Base-by-base conservation (phyloP, 2,888 invertebrate genomes). In the Lysandra coridon region DNA sequence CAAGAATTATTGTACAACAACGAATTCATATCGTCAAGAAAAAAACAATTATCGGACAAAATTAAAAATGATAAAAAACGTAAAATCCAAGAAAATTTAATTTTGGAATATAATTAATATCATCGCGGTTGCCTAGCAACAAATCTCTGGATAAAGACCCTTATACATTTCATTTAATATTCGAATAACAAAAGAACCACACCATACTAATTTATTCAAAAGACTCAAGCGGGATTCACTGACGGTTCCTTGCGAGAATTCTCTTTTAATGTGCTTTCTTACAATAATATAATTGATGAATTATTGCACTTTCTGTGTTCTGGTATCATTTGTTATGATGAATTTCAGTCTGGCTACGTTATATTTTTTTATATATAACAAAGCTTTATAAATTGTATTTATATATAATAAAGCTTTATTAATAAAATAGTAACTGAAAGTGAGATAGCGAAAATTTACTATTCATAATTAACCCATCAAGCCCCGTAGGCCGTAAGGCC, bases 251-350 rank as follows among this genome's bases (percentile, higher is more conserved):
- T 53, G 64, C 75, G 81, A 80, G 80, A 82, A 79, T 80, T 82
- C 86, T 79, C 80, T 80, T 81, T 80, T 76, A 80, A 80, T 74
- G 40, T 74, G 40, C 44, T 40, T 74, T 12, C 74, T 44, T 44
- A 74, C 69, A 69, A 69, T 69, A 14, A 69, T 14, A 69, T 69
- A 74, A 74, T 74, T 44, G 74, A 44, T 44, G 74, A 74, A 74
- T 74, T 74, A 74, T 74, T 44, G 69, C 37, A 69, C 33, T 69
- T 30, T 37, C 69, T 37, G 37, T 5, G 69, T 69, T 69, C 69
- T 14, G 69, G 14, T 69, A 69, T 69, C 14, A 69, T 69, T 69
- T 69, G 69, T 69, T 69, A 69, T 37, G 33, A 69, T 33, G 5
- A 69, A 69, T 17, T 69, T 33, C 17, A 37, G 14, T 37, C 33